A percentile compares a stretch with the other conserved stretches of the same genome.
phyloP scores from a whole-genome alignment of 2,797 vertebrate genomes.

The Phataginus tetradactyla region DNA sequence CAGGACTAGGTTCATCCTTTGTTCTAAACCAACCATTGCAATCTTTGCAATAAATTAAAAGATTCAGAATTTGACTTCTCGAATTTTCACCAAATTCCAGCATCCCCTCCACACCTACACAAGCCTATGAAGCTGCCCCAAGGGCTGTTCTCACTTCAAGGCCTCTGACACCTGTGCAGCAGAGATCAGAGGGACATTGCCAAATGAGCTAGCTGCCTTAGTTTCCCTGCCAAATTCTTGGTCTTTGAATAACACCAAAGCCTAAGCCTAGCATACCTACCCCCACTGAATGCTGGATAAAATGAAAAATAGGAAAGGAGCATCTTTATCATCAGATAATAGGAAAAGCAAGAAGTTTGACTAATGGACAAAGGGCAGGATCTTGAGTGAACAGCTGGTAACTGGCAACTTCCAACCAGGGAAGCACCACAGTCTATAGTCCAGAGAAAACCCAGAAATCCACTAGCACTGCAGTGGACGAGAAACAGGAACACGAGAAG shows the following conservation, averaged over 20 bases:
- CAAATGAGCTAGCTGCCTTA: neutral
- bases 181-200: neutral
- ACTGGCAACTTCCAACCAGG: neutral
- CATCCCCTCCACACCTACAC: neutral
- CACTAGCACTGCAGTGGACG: rapidly evolving
- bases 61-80: neutral
- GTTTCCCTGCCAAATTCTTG: neutral
- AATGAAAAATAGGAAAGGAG: neutral
- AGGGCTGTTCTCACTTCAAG: neutral
- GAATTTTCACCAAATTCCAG: neutral
- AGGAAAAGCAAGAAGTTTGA: neutral
- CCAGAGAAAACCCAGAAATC: neutral
- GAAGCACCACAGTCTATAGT: too few species aligned
- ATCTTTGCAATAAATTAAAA: neutral
- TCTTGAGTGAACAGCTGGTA: neutral
- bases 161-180: neutral
- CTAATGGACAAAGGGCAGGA: neutral
- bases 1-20: neutral
- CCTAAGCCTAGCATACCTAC: neutral
- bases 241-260: neutral
- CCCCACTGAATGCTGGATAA: neutral
- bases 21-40: neutral
- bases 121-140: neutral
- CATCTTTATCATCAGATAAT: neutral
- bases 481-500: neutral